phyloP scores from a whole-genome alignment of 1,140 invertebrate genomes.

The Brachionus sp. region DNA sequence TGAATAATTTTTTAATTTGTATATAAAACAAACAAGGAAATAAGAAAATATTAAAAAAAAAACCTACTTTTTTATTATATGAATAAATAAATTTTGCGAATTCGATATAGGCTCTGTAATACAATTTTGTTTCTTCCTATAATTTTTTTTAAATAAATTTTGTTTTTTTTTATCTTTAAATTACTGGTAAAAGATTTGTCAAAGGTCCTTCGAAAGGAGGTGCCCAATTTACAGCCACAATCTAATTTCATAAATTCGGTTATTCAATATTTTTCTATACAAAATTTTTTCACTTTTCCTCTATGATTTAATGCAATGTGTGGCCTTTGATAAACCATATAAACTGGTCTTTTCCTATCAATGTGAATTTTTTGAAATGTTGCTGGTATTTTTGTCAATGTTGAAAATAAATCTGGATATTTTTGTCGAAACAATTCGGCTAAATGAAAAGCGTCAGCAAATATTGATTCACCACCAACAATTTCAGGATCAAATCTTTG shows the following conservation, averaged over 20 bases:
- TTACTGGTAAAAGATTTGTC: slow-evolving; percentile 48
- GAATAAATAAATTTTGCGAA: slow-evolving; percentile 51
- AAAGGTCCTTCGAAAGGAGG: slow-evolving; percentile 56
- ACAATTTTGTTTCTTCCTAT: slow-evolving; percentile 52
- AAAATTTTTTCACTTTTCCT: slow-evolving; percentile 48
- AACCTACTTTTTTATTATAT: slow-evolving; percentile 49
- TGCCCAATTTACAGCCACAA: slow-evolving; percentile 53
- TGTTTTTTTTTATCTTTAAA: background rate
- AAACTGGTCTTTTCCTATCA: slow-evolving; percentile 49
- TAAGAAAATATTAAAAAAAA: background rate
- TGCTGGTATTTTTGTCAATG: slow-evolving; percentile 51
- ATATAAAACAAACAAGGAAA: background rate
- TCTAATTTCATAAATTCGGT: slow-evolving; percentile 45
- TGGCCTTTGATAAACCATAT: slow-evolving; percentile 53
- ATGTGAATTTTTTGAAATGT: slow-evolving; percentile 53
- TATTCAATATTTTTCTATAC: background rate
- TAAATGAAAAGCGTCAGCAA: slow-evolving; percentile 52
- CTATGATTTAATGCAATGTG: slow-evolving; percentile 52
- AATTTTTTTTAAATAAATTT: background rate
- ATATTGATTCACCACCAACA: slow-evolving; percentile 52
- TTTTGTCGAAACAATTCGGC: slow-evolving; percentile 51
- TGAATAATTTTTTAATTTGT: background rate
- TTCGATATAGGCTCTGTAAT: slow-evolving; percentile 52
- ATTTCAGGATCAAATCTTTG: slow-evolving; percentile 54
- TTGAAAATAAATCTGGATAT: slow-evolving; percentile 50